phyloP scores from a whole-genome alignment of 2,113 vertebrate genomes.

The Leptosomus discolor region DNA sequence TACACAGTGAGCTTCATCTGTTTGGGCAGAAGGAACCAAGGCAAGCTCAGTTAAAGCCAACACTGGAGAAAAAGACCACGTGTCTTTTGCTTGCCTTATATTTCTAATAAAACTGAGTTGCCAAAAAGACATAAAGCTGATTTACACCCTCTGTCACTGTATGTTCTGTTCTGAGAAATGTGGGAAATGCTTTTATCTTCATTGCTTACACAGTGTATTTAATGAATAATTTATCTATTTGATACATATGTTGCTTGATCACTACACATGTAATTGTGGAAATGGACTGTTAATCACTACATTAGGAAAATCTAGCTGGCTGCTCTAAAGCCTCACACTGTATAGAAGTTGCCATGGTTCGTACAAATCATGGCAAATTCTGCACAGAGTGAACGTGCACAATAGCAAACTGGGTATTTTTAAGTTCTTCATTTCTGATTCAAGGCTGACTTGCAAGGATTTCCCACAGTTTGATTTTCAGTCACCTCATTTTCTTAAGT shows the following conservation, averaged over 20 bases:
- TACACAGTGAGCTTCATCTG: neutral
- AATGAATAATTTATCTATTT: neutral
- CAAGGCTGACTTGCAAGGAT: neutral
- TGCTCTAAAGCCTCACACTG: neutral
- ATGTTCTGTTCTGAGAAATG: neutral
- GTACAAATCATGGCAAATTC: neutral
- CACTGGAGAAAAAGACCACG: neutral
- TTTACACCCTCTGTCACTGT: neutral
- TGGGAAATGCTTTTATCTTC: neutral
- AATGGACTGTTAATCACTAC: neutral
- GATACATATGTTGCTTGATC: neutral
- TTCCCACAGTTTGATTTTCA: neutral
- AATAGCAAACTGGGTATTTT: neutral
- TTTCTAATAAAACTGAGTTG: neutral
- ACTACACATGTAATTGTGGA: neutral
- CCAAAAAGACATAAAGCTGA: neutral
- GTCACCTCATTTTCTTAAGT: neutral
- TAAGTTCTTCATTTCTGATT: neutral
- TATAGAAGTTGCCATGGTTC: fast-evolving
- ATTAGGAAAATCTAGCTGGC: neutral
- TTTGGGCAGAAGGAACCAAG: neutral
- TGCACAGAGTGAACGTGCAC: neutral
- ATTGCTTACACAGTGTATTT: neutral
- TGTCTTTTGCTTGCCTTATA: neutral
- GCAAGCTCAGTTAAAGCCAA: neutral